A percentile compares a stretch with the other conserved stretches of the same genome.
phyloP scores from a whole-genome alignment of 2,113 vertebrate species.

The Indicator maculatus region DNA sequence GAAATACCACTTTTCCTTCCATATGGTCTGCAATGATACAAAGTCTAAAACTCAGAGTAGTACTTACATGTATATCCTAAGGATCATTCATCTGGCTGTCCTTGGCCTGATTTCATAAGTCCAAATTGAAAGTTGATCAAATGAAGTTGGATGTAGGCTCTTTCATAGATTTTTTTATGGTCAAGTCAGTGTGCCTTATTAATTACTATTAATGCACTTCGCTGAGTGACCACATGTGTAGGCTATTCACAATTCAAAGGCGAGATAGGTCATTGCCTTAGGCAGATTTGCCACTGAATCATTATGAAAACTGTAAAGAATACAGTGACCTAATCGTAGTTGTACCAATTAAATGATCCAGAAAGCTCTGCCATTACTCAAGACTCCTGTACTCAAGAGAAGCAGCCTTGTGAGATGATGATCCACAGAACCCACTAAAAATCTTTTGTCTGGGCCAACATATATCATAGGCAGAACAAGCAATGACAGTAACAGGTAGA shows the following conservation, averaged over 20 bases:
- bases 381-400: neutral
- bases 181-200: neutral
- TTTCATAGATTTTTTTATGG: neutral
- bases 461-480: neutral
- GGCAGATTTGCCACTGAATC: neutral
- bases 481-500: fast-evolving
- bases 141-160: neutral
- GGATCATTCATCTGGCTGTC: neutral
- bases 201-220: neutral
- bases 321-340: neutral
- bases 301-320: neutral
- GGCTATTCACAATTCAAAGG: neutral
- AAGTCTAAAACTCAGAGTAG: neutral
- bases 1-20: neutral
- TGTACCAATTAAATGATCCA: neutral
- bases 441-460: neutral
- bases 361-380: neutral
- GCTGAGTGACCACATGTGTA: neutral
- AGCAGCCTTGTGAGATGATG: neutral
- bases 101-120: neutral
- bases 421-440: neutral
- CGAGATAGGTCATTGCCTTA: neutral
- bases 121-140: neutral
- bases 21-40: neutral
- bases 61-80: neutral